These are phyloP conservation scores for Sterna hirundo DNA, from an alignment of 2,113 vertebrate genomes.

Conservation along the genomic window DNA sequence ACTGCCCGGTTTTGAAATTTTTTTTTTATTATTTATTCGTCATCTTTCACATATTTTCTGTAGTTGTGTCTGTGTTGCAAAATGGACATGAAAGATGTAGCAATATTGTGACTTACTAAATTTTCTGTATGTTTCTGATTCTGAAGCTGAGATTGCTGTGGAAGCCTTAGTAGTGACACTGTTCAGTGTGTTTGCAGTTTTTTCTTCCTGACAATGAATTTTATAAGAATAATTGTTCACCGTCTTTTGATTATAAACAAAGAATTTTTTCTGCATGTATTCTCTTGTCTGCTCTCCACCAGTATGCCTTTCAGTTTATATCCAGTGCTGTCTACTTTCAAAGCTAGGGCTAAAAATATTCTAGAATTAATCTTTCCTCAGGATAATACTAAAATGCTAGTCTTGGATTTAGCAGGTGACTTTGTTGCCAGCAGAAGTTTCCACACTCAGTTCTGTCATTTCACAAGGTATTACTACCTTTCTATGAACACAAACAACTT, in stretches of 20 bases:
- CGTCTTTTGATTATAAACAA: background rate
- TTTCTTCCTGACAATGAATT: background rate
- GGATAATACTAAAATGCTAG: background rate
- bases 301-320: background rate
- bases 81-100: background rate
- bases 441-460: background rate
- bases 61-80: background rate
- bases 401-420: background rate
- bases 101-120: background rate
- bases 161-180: background rate
- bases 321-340: background rate
- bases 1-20: background rate
- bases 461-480: background rate
- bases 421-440: conserved; percentile 36
- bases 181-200: background rate
- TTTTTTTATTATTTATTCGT: background rate
- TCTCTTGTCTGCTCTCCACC: background rate
- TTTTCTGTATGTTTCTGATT: background rate
- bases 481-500: background rate
- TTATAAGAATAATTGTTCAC: background rate
- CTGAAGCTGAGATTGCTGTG: background rate
- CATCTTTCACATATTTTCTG: background rate
- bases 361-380: conserved; percentile 25
- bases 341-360: conserved; percentile 42
- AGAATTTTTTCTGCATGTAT: background rate